These are phyloP conservation scores for Sesia bembeciformis DNA, from an alignment of 2,888 invertebrate genomes.

Conservation along the genomic window DNA sequence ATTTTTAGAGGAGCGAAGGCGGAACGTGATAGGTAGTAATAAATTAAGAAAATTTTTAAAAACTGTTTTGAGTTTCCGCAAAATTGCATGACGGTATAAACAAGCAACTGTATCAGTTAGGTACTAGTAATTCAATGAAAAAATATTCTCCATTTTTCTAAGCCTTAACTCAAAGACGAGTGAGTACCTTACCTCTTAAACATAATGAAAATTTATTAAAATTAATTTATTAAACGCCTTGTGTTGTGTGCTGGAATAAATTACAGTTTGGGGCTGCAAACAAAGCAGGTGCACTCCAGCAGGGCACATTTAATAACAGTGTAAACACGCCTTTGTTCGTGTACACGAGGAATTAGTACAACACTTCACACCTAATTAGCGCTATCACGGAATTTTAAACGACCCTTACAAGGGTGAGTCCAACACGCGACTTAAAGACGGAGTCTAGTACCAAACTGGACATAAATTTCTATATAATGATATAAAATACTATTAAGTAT, in stretches of 20 bases:
- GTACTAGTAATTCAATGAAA: conserved; percentile 3
- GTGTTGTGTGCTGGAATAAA: conserved; percentile 4
- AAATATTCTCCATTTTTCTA: background rate
- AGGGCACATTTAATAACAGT: conserved; percentile 23
- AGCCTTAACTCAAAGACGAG: background rate
- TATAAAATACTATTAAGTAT: too few relatives aligned
- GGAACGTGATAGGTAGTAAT: too few relatives aligned
- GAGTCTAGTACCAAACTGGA: too few relatives aligned
- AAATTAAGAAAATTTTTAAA: too few relatives aligned
- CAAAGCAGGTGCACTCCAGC: conserved; percentile 23
- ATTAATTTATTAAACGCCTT: background rate
- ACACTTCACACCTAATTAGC: conserved; percentile 44
- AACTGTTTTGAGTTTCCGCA: too few relatives aligned
- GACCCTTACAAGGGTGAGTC: conserved; percentile 12
- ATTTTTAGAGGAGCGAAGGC: too few relatives aligned
- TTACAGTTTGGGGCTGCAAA: conserved; percentile 2
- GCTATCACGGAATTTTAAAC: conserved; percentile 37
- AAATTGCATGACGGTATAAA: too few relatives aligned
- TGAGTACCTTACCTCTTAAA: too few relatives aligned
- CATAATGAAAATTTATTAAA: conserved; percentile 1
- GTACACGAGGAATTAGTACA: conserved; percentile 31
- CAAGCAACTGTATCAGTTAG: conserved; percentile 15
- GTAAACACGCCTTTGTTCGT: conserved; percentile 29
- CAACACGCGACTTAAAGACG: background rate
- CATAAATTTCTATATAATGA: too few relatives aligned